These are phyloP conservation scores for Hartigia nigra DNA, from an alignment of 2,888 invertebrate genomes.

Conservation along the genomic window DNA sequence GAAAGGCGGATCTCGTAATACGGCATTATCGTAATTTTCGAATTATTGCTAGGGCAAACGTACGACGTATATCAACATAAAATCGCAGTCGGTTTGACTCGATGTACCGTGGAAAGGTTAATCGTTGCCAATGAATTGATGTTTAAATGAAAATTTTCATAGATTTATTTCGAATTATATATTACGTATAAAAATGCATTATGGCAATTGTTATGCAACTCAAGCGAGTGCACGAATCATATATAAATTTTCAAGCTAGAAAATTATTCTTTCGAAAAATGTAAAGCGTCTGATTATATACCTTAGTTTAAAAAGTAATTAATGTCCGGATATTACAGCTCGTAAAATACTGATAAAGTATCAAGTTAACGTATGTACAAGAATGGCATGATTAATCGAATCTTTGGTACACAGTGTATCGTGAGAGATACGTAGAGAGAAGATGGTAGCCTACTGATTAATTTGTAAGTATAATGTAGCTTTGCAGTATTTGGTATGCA, in stretches of 20 bases:
- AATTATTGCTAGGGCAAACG: background rate
- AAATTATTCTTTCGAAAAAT: background rate
- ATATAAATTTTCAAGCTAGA: background rate
- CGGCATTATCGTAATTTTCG: background rate
- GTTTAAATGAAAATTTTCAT: background rate
- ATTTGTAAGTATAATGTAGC: conserved; percentile 20
- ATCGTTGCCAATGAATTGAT: background rate
- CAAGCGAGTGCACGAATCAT: background rate
- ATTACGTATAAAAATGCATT: background rate
- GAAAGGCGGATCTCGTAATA: conserved; percentile 31
- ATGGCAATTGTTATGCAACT: background rate
- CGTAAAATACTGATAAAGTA: background rate
- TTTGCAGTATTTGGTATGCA: conserved; percentile 16
- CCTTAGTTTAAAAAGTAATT: background rate
- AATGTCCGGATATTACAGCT: background rate
- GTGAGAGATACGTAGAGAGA: background rate
- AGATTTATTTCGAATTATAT: background rate
- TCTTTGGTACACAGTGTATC: background rate
- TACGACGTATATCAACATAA: background rate
- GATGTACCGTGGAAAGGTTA: background rate
- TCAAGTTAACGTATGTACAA: background rate
- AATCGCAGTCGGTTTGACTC: background rate
- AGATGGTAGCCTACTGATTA: conserved; percentile 8
- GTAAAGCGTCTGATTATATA: background rate
- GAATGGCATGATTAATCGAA: background rate